These are phyloP conservation scores for Mirounga angustirostris DNA, from an alignment of 2,113 vertebrate genomes.

Conservation along the genomic window DNA sequence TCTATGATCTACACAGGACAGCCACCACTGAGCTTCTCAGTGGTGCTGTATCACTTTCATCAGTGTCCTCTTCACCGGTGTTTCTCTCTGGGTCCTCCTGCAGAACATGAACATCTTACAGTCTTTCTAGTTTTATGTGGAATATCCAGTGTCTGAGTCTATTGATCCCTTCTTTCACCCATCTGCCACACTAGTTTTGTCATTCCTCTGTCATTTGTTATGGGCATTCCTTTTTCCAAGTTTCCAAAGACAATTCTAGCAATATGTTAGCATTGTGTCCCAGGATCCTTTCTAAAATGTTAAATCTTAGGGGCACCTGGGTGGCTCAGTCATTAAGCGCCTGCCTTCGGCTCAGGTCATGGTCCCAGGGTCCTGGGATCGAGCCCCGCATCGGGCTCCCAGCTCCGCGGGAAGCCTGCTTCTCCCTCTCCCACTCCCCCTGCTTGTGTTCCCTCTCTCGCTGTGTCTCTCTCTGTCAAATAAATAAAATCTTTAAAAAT, in stretches of 20 bases:
- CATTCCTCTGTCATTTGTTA: neutral
- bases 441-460: too few species aligned
- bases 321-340: too few species aligned
- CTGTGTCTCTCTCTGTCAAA: too few species aligned
- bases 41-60: neutral
- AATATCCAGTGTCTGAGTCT: neutral
- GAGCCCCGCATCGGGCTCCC: too few species aligned
- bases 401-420: too few species aligned
- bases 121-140: neutral
- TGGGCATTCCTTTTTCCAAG: neutral
- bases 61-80: neutral
- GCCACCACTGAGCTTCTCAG: neutral
- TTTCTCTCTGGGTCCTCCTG: neutral
- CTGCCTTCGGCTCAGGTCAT: too few species aligned
- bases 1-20: neutral
- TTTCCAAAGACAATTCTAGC: neutral
- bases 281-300: neutral
- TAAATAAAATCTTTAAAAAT: too few species aligned
- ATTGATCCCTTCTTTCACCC: neutral
- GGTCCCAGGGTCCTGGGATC: too few species aligned
- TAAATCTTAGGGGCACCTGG: neutral
- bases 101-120: neutral
- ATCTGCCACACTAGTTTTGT: neutral
- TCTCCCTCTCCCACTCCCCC: too few species aligned
- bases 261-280: neutral